A percentile compares a stretch with the other conserved stretches of the same genome.
Conservation (phyloP, 2,888 invertebrate genomes). For the Pseudoips prasinana region DNA sequence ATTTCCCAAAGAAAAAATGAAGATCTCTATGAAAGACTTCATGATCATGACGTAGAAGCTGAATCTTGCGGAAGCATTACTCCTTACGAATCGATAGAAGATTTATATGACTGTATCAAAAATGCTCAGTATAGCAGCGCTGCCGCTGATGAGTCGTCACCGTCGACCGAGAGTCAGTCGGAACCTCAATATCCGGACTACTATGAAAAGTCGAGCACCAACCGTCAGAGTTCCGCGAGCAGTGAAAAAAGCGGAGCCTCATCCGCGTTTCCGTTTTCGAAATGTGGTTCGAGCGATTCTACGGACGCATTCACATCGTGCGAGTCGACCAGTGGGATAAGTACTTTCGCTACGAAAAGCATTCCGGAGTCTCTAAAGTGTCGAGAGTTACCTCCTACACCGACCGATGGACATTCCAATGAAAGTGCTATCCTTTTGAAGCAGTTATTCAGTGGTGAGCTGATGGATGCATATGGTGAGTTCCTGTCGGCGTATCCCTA, state of each 20-base stretch:
- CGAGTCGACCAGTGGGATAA: slow-evolving; percentile 73
- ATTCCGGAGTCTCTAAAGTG: slow-evolving; percentile 62
- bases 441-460: slow-evolving; percentile 84
- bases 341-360: slow-evolving; percentile 62
- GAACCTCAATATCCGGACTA: slow-evolving; percentile 72
- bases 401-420: slow-evolving; percentile 50
- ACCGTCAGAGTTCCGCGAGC: slow-evolving; percentile 70
- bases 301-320: slow-evolving; percentile 72
- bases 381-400: slow-evolving; percentile 66
- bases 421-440: slow-evolving; percentile 73
- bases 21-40: slow-evolving; percentile 69
- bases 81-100: slow-evolving; percentile 77
- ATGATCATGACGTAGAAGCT: slow-evolving; percentile 56
- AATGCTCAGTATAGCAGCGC: slow-evolving; percentile 68
- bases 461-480: slow-evolving; percentile 85
- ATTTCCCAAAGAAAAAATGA: slow-evolving; percentile 60
- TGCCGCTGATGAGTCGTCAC: slow-evolving; percentile 66
- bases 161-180: slow-evolving; percentile 67
- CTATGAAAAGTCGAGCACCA: slow-evolving; percentile 65
- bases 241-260: slow-evolving; percentile 76
- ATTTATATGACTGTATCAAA: slow-evolving; percentile 75
- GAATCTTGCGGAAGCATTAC: slow-evolving; percentile 75
- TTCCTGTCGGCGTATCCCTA: slow-evolving; percentile 83
- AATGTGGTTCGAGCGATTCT: slow-evolving; percentile 75
- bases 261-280: slow-evolving; percentile 76